Evolutionary conservation across 2,888 invertebrate genomes (phyloP), one percentile per base, ranked within the genome.

Genomic region (Yponomeuta evonymella): DNA sequence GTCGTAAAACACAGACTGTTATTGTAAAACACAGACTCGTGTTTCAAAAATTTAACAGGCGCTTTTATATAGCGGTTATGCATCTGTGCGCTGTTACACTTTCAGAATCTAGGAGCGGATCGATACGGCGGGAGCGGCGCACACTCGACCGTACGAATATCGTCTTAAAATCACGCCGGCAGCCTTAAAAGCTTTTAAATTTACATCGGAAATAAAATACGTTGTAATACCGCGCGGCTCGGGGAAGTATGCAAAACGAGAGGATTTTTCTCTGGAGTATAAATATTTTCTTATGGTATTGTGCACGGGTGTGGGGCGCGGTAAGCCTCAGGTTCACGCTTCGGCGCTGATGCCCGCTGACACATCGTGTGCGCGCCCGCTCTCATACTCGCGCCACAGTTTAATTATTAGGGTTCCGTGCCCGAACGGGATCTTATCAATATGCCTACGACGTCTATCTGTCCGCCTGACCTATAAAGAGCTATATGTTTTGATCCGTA

Each of bases 181-280:
- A 87, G 89, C 89, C 78, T 88, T 87, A 90, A 91, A 92, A 92
- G 91, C 91, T 90, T 90, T 91, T 86, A 88, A 84, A 88, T 87
- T 89, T 84, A 85, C 83, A 81, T 83, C 82, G 87, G 84, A 87
- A 89, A 88, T 89, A 90, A 72, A 58, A 89, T 88, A 89, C 88
- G 84, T 78, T 83, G 87, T 90, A 88, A 89, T 87, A 83, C 65
- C 51, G 8, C 15, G 51, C 23, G n/a, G 71, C 70, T 70, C 62
- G 68, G 51, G 71, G 71, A 81, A 81, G 82, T 88, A 89, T 90
- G 89, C 85, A 89, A 88, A 90, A 89, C 89, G 51, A 89, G 89
- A 85, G 83, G 84, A 83, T 88, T 90, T 90, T 90, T 90, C 89
- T 86, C 81, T 78, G 15, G 76, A 77, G 79, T 15, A 23, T 58